phyloP scores from a whole-genome alignment of 2,888 invertebrate genomes.

The Pachydiplax longipennis region DNA sequence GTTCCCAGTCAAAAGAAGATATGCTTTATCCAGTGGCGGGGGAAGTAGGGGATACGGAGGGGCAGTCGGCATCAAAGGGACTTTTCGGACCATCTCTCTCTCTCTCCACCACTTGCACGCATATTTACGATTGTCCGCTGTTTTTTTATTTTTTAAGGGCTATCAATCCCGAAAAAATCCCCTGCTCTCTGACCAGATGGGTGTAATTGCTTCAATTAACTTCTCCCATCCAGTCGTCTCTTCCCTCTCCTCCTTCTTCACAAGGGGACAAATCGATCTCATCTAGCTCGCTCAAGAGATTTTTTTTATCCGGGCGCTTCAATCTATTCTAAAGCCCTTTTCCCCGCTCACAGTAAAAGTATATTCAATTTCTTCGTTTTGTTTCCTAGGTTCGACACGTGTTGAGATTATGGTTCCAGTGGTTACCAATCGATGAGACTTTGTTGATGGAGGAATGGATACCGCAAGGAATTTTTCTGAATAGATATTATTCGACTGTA shows the following conservation, averaged over 20 bases:
- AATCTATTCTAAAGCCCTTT: not conserved
- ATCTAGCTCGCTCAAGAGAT: not conserved
- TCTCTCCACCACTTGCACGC: not conserved
- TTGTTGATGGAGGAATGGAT: too few species aligned
- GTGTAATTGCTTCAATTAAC: conserved; percentile 1
- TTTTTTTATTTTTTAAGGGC: not conserved
- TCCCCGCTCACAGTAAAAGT: not conserved
- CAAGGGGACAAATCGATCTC: not conserved
- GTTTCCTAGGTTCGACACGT: not conserved
- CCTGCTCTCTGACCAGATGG: not conserved
- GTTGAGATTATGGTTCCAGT: not conserved
- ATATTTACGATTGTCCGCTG: not conserved
- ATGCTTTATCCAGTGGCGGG: not conserved
- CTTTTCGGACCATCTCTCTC: not conserved
- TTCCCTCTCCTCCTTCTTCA: not conserved
- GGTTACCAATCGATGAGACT: too few species aligned
- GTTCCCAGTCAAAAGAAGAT: not conserved
- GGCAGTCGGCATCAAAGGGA: not conserved
- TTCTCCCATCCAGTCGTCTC: not conserved
- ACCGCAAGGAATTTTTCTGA: too few species aligned
- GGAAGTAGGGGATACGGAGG: not conserved
- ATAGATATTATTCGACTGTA: too few species aligned
- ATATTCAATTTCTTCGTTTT: not conserved
- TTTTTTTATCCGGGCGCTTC: not conserved
- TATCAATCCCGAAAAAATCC: not conserved